phyloP scores from a whole-genome alignment of 2,797 vertebrate genomes.

The Loris lydekkerianus region DNA sequence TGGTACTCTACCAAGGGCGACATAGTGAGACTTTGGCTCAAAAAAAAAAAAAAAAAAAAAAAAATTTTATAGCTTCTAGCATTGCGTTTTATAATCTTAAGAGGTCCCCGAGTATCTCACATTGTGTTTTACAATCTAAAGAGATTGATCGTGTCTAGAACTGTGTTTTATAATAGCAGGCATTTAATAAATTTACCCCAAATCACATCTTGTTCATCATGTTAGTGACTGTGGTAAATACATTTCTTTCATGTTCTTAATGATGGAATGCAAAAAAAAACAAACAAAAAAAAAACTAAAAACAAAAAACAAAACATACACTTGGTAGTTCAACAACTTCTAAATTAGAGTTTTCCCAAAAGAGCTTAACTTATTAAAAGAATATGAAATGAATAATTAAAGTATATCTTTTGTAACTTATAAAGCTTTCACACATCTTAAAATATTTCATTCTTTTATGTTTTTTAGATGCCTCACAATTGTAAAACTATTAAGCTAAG shows the following conservation, averaged over 20 bases:
- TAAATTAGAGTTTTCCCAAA: conserved; percentile 40
- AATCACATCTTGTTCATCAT: background rate
- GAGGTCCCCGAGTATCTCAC: background rate
- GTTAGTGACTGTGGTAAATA: background rate
- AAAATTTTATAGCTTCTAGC: background rate
- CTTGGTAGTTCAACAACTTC: conserved; percentile 29
- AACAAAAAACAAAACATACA: background rate
- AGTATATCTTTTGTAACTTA: conserved; percentile 17
- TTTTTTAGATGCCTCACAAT: conserved; percentile 16
- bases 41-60: too few species aligned
- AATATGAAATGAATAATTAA: conserved; percentile 11
- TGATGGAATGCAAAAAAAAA: conserved; percentile 31
- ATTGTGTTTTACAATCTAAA: background rate
- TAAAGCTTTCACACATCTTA: background rate
- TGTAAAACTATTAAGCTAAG: background rate
- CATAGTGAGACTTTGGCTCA: too few species aligned
- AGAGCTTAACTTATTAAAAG: conserved; percentile 30
- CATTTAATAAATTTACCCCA: background rate
- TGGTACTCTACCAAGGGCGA: too few species aligned
- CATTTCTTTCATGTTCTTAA: background rate
- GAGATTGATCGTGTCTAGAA: background rate
- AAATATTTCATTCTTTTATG: conserved; percentile 14
- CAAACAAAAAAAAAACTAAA: too few species aligned
- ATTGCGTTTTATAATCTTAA: background rate
- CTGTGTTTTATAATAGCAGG: background rate